Evolutionary conservation across 1,140 invertebrate genomes (phyloP), one percentile per base, ranked within the genome.

Genomic region (Ceratina calcarata): DNA sequence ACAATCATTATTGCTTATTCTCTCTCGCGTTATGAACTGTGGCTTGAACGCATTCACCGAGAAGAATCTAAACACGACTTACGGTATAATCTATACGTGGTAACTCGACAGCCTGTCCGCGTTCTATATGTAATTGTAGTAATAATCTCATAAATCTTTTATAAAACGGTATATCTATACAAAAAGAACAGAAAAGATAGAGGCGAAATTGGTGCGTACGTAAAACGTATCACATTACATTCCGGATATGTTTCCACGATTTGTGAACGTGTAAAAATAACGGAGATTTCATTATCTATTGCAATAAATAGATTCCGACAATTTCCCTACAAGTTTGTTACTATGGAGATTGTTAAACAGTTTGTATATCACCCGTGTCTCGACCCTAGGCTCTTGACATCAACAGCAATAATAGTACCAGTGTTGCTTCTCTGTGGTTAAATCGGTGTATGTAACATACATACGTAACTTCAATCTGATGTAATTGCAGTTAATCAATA

Each of bases 331-430:
- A 0, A 8, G 24, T 91, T 92, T 91, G 91, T 89, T 90, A 91
- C 90, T 90, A 68, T 72, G 83, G 84, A 89, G 84, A 84, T 62
- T 57, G 67, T 70, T 57, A 32, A 71, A 57, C 45, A 37, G 66
- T 75, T 27, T 20, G 2, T 60, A 70, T 84, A 87, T 89, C 83
- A 88, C 87, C 81, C 76, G 85, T 84, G 83, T 74, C 83, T 85
- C 84, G 88, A 91, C 87, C 86, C 84, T 89, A 90, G 89, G 87
- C 87, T 90, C 88, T 90, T 87, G 88, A 84, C 82, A 82, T 89
- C 85, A 87, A 85, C 62, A 79, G 67, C 62, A 68, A 85, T 72
- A 72, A 82, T 87, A 89, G 84, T 85, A 88, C 81, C 71, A 82
- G 84, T 85, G 53, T 37, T 55, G 57, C 53, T 62, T 71, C 55